These are phyloP conservation scores for Protonemura montana DNA, from an alignment of 2,888 invertebrate species.

Conservation along the genomic window DNA sequence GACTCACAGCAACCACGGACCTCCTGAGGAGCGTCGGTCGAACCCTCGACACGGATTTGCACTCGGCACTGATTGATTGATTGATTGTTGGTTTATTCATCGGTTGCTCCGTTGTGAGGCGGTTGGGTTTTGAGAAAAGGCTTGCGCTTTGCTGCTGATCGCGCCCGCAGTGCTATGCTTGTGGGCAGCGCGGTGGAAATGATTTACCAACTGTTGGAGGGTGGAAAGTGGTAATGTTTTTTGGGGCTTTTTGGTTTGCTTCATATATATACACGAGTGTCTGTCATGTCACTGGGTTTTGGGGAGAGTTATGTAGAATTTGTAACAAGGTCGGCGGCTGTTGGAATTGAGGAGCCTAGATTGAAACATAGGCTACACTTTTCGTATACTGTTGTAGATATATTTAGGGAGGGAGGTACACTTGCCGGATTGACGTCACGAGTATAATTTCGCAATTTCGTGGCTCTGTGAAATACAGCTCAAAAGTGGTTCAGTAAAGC, in stretches of 20 bases:
- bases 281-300: background rate
- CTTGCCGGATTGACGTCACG: too few relatives aligned
- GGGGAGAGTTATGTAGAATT: background rate
- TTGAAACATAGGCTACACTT: too few relatives aligned
- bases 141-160: too few relatives aligned
- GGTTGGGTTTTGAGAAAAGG: too few relatives aligned
- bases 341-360: too few relatives aligned
- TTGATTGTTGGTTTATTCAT: conserved; percentile 12
- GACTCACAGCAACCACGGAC: background rate
- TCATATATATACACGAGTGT: background rate
- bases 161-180: background rate
- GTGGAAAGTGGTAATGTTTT: background rate
- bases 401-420: too few relatives aligned
- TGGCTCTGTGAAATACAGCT: too few relatives aligned
- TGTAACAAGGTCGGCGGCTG: background rate
- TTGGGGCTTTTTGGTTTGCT: background rate
- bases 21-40: background rate
- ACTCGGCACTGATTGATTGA: conserved; percentile 12
- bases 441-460: too few relatives aligned
- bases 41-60: background rate
- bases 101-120: background rate
- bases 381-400: too few relatives aligned
- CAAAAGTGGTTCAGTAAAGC: too few relatives aligned
- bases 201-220: background rate
- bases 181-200: background rate